Evolutionary conservation across 2,888 invertebrate species (phyloP).

Genomic region (Nomada hirtipes): DNA sequence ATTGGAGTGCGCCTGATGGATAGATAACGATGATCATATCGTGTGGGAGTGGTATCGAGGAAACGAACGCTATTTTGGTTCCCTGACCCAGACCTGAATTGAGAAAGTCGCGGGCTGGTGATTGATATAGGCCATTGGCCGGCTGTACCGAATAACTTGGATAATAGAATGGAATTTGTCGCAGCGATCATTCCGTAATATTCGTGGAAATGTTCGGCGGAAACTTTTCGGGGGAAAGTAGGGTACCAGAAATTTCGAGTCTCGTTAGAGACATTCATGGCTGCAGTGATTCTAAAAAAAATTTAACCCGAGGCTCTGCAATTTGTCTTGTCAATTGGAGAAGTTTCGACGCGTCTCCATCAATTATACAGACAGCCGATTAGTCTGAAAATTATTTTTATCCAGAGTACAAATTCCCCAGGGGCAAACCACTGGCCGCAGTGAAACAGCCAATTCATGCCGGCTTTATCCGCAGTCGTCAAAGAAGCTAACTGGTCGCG

Average conservation of each 20-base stretch:
- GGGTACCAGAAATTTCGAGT: too few species aligned
- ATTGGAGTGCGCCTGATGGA: too few species aligned
- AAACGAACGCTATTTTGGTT: neutral
- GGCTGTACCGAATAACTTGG: neutral
- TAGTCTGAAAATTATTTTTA: neutral
- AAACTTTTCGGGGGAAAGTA: too few species aligned
- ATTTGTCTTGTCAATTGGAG: too few species aligned
- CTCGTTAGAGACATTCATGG: too few species aligned
- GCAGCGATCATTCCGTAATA: too few species aligned
- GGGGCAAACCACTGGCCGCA: neutral
- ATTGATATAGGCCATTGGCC: neutral
- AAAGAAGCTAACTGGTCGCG: constrained; percentile 26
- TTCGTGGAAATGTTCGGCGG: too few species aligned
- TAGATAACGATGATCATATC: neutral
- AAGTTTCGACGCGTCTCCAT: too few species aligned
- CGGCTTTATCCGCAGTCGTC: constrained; percentile 2
- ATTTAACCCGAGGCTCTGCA: too few species aligned
- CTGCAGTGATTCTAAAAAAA: too few species aligned
- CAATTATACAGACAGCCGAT: too few species aligned
- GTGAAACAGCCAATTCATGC: neutral
- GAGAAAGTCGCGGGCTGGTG: neutral
- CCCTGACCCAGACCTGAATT: constrained; percentile 12
- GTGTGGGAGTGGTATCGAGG: neutral
- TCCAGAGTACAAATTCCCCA: neutral
- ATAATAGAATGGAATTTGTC: too few species aligned